Evolutionary conservation across 1,140 invertebrate species (phyloP), one percentile per base, ranked within the genome.

Genomic region (Tenebrio molitor): DNA sequence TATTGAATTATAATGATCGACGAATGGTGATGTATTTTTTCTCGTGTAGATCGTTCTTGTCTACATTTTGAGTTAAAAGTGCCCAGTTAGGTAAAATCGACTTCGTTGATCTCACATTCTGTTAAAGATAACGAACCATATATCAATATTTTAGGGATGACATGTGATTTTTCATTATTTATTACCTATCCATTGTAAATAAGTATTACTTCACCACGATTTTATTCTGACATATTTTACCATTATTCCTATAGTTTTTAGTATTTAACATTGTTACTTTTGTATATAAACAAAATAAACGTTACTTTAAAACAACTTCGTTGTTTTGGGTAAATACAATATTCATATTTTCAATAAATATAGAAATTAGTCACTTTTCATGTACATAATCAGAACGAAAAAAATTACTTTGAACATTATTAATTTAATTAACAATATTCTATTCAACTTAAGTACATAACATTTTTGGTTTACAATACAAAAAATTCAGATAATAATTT

Each of bases 1-100:
- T 41, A 87, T 87, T 72, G 85, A 87, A 75, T 82, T 87, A 78
- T 87, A 83, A 86, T 79, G 69, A 73, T 16, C 16, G 15, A 46
- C 42, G 42, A 46, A 46, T 46, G 10, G 2, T 29, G 12, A 23
- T 1, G 50, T 42, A 67, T 66, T 78, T 76, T 79, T 79, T 77
- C 78, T 76, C 75, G 23, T 76, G 75, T 79, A 79, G 73, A 77
- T 25, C 12, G 15, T 65, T 36, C 8, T 21, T 69, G 53, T 73
- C 71, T 78, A 78, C 65, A 76, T 69, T 63, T 10, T 50, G 73
- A 69, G 76, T 74, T 79, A 79, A 79, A 76, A 76, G 74, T 75
- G 34, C 19, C 29, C 17, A 23, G 17, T 33, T 39, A 33, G 29
- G 10, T 4, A 33, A 4, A 5, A 4, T 33, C 4, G 29, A 33